Evolutionary conservation across 2,113 vertebrate species (phyloP).

Genomic region (Cricetomys ansorgei): DNA sequence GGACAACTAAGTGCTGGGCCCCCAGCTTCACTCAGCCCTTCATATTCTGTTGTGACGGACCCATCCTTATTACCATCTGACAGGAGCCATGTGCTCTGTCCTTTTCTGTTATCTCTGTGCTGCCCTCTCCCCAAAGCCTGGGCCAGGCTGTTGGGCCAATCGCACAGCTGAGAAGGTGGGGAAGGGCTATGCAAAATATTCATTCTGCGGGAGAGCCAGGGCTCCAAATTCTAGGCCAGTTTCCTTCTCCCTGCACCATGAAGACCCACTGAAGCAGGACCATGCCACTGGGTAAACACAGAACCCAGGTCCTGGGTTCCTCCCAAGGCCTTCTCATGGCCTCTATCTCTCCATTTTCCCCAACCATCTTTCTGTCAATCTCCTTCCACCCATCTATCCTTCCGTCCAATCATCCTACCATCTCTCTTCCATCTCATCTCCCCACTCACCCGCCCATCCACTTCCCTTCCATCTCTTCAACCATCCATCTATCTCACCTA

Average conservation of each 20-base stretch:
- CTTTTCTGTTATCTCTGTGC: neutral
- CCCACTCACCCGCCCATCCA: no score
- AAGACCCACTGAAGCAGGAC: neutral
- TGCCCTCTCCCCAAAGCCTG: neutral
- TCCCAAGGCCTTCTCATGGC: neutral
- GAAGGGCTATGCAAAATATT: neutral
- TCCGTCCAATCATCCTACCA: neutral
- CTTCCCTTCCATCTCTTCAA: fast-evolving
- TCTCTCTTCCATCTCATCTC: neutral
- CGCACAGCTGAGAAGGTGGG: neutral
- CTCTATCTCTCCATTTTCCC: neutral
- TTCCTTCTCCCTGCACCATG: neutral
- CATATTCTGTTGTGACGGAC: neutral
- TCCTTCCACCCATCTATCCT: neutral
- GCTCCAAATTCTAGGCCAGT: neutral
- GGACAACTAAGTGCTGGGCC: neutral
- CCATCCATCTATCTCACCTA: neutral
- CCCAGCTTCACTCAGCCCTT: neutral
- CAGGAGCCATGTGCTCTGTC: fast-evolving
- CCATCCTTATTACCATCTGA: fast-evolving
- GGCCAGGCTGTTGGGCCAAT: neutral
- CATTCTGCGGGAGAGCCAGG: neutral
- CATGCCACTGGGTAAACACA: neutral
- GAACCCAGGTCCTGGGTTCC: neutral
- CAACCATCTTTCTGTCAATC: neutral